Evolutionary conservation across 2,888 invertebrate genomes (phyloP).

Genomic region (Ophraella communa): DNA sequence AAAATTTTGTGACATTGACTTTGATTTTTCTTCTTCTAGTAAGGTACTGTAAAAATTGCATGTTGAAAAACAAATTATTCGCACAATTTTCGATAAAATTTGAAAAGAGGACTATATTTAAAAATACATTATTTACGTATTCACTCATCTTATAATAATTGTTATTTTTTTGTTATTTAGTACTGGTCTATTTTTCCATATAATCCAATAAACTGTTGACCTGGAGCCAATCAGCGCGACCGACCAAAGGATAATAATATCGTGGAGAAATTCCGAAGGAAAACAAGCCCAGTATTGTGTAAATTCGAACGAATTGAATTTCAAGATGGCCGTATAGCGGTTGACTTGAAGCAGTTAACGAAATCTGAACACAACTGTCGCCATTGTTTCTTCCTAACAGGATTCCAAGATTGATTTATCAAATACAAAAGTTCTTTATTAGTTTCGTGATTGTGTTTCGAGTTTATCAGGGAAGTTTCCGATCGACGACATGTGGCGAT

Average conservation of each 20-base stretch:
- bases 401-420: conserved; percentile 54
- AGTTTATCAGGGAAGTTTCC: conserved; percentile 49
- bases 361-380: conserved; percentile 50
- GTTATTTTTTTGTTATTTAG: no score
- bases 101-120: no score
- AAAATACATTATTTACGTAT: no score
- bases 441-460: conserved; percentile 54
- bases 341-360: conserved; percentile 40
- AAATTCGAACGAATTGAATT: conserved; percentile 40
- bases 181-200: neutral
- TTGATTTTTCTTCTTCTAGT: no score
- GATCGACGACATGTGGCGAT: conserved; percentile 48
- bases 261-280: conserved; percentile 35
- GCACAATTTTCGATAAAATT: no score
- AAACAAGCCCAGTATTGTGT: conserved; percentile 40
- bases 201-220: conserved; percentile 35
- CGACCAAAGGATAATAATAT: conserved; percentile 38
- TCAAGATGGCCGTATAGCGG: conserved; percentile 31
- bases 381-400: conserved; percentile 49
- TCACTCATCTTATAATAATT: no score
- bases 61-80: no score
- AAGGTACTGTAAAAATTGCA: no score
- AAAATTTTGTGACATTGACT: no score
- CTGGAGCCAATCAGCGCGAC: conserved; percentile 37
- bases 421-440: conserved; percentile 57